Percentiles rank a stretch among this genome's conserved stretches.
These are phyloP conservation scores for Fistularia commersonii DNA, from an alignment of 2,797 vertebrate genomes.

Conservation along the genomic window DNA sequence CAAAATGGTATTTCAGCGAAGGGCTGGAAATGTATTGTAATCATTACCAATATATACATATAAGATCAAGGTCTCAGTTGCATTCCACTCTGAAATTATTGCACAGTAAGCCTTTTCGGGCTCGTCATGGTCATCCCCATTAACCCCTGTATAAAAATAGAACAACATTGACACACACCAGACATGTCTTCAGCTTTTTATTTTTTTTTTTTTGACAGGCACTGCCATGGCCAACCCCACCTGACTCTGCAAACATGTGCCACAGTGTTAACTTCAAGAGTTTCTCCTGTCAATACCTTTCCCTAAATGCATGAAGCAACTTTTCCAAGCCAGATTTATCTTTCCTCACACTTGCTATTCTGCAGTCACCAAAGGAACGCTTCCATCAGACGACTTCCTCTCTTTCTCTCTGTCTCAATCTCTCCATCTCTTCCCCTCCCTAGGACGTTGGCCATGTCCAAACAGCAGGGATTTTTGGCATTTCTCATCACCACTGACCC, in stretches of 20 bases:
- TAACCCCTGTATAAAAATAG: constrained; percentile 85
- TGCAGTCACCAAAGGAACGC: constrained; percentile 43
- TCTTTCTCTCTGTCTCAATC: constrained; percentile 9
- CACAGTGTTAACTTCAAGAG: constrained; percentile 61
- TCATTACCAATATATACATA: constrained; percentile 72
- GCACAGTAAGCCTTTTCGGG: constrained; percentile 90
- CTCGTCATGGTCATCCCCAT: constrained; percentile 82
- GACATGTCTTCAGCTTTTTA: constrained; percentile 73
- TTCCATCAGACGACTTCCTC: constrained; percentile 35
- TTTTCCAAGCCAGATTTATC: constrained; percentile 46
- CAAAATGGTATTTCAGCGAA: constrained; percentile 72
- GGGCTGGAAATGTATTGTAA: constrained; percentile 70
- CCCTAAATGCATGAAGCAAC: constrained; percentile 30
- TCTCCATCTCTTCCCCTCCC: constrained; percentile 35
- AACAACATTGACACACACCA: constrained; percentile 84
- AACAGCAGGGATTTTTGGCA: constrained; percentile 63
- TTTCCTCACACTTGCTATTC: constrained; percentile 34
- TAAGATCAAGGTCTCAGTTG: constrained; percentile 69
- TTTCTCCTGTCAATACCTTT: constrained; percentile 46
- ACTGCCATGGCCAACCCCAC: constrained; percentile 60
- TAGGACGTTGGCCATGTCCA: constrained; percentile 54
- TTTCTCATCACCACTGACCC: constrained; percentile 57
- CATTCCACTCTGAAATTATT: constrained; percentile 88
- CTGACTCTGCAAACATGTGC: constrained; percentile 61
- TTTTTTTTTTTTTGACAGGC: constrained; percentile 60